Evolutionary conservation across 2,113 vertebrate genomes (phyloP).

Genomic region (Dipodomys ordii): DNA sequence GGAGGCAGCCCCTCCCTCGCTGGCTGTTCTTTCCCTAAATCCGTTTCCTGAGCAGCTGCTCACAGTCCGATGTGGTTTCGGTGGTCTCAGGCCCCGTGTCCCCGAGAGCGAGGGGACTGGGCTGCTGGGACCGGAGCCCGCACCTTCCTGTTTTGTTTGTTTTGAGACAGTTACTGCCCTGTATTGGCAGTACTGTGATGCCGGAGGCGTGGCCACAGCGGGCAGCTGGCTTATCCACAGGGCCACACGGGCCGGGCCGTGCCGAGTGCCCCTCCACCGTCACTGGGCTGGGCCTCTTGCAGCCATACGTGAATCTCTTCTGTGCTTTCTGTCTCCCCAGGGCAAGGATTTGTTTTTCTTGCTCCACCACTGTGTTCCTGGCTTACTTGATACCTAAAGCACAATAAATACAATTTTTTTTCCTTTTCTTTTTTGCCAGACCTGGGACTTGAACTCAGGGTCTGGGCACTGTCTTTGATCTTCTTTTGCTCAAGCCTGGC

Average conservation of each 20-base stretch:
- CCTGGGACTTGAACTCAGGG: too few relatives aligned
- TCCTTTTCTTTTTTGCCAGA: too few relatives aligned
- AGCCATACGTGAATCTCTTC: fast-evolving
- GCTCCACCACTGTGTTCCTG: background rate
- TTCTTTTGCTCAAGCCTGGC: too few relatives aligned
- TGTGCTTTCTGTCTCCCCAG: background rate
- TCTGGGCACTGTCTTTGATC: too few relatives aligned
- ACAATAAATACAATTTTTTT: too few relatives aligned
- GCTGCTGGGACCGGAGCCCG: background rate
- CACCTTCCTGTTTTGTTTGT: background rate
- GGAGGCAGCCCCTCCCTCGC: too few relatives aligned
- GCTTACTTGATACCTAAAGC: background rate
- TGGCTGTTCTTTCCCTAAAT: background rate
- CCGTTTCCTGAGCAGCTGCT: background rate
- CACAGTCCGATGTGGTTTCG: background rate
- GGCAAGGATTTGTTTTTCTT: background rate
- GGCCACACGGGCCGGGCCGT: too few relatives aligned
- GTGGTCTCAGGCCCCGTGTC: background rate
- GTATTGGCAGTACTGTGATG: too few relatives aligned
- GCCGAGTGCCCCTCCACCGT: fast-evolving
- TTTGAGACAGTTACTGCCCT: background rate
- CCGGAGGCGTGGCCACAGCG: background rate
- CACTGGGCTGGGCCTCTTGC: background rate
- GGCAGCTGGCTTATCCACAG: fast-evolving
- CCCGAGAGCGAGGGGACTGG: background rate